These are phyloP conservation scores for Myopa testacea DNA, from an alignment of 2,888 invertebrate species.

Conservation along the genomic window DNA sequence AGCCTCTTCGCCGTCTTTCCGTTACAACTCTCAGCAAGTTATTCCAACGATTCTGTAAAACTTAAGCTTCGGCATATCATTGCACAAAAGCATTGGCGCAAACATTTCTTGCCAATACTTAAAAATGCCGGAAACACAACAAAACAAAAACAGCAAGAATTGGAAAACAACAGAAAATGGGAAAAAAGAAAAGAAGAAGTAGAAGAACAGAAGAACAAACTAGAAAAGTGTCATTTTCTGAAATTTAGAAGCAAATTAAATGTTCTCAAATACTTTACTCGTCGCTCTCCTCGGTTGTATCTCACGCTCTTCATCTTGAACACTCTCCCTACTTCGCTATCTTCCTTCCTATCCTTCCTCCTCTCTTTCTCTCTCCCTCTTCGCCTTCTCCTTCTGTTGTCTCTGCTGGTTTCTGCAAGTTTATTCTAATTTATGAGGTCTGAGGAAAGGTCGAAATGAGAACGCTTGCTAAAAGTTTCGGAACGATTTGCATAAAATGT, in stretches of 20 bases:
- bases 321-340: no score
- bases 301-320: not conserved
- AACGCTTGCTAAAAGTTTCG: conserved; percentile 13
- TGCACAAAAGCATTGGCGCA: conserved; percentile 5
- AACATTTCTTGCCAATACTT: conserved; percentile 11
- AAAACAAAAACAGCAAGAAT: not conserved
- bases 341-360: no score
- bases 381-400: not conserved
- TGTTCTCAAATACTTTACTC: conserved; percentile 22
- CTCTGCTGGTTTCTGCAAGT: not conserved
- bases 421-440: conserved; percentile 6
- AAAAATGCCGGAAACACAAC: not conserved
- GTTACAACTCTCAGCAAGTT: not conserved
- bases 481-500: conserved; percentile 35
- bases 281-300: not conserved
- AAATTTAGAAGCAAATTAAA: conserved; percentile 20
- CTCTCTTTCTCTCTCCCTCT: not conserved
- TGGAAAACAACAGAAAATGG: not conserved
- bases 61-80: conserved; percentile 1
- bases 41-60: conserved; percentile 2
- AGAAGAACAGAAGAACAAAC: not conserved
- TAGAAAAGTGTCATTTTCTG: not conserved
- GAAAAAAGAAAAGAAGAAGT: not conserved
- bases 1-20: not conserved
- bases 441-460: conserved; percentile 2